Base-by-base conservation (phyloP, 2,113 vertebrate species). In the Lepus timidus region DNA sequence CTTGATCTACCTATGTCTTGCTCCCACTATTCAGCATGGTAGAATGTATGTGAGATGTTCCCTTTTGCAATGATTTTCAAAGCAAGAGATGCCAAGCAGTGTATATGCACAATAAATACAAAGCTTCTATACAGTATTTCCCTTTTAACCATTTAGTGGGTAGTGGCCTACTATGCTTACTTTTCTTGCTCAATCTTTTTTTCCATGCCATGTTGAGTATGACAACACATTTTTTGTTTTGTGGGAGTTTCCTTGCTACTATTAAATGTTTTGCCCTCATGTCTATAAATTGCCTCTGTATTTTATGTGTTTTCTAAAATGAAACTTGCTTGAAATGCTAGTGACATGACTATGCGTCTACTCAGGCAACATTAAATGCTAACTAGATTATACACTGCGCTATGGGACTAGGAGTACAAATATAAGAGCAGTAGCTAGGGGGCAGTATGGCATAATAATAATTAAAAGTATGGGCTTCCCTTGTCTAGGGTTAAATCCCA, bases 341-440 rank as follows among this genome's bases (percentile, higher is more conserved):
- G 73, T 76, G 3, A 49, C 80, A 67, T 76, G 20, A 29, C 13
- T 87, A 44, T 71, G 17, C 55, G 62, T 68, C 84, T 29, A 80
- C 73, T 88, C 52, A n/a, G 44, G 33, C 65, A 90, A 61, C 22
- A 88, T 84, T 68, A 88, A 84, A 65, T 67, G 62, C 61, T 80
- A 87, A 81, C 64, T 79, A 17, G 27, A 9, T 31, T 51, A 68
- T 17, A n/a, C 79, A 39, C 58, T 84, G 16, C 71, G 76, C 82
- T 88, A 58, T 75, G 76, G 29, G 20, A 44, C 39, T 83, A 78
- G 33, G 27, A 94, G 51, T n/a, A 85, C 84, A 88, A 92, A 95
- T 49, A 93, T 87, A 82, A 96, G 96, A 94, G 44, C 36, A 70
- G 83, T 74, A 85, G 90, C 76, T 94, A 95, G 97, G 70, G 95